Conservation (phyloP, 23 tunicate species). For the Trididemnum clinides region DNA sequence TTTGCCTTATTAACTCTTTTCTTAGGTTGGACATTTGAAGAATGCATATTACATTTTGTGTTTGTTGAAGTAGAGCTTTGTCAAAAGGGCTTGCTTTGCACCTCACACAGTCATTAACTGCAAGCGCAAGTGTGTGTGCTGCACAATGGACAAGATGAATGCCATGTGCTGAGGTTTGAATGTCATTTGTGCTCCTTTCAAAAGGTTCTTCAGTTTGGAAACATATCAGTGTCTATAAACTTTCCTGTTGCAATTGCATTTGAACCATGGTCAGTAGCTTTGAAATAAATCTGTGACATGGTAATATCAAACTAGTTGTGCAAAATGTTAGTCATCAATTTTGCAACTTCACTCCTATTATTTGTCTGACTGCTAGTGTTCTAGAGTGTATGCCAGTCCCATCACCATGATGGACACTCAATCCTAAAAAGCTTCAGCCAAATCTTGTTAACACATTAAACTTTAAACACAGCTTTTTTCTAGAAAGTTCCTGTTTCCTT, state of each 20-base stretch:
- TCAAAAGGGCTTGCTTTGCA: neutral
- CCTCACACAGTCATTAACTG: constrained; percentile 1
- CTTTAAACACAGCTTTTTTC: neutral
- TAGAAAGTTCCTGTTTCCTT: neutral
- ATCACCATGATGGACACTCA: neutral
- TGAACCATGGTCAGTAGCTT: neutral
- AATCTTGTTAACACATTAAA: neutral
- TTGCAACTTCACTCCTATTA: neutral
- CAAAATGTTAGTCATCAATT: neutral
- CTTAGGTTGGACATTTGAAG: no score
- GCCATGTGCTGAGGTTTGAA: neutral
- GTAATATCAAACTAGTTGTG: neutral
- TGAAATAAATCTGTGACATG: neutral
- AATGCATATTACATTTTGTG: no score
- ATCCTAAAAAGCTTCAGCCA: neutral
- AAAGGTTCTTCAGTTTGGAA: neutral
- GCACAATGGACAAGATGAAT: neutral
- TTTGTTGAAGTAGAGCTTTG: neutral
- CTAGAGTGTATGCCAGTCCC: neutral
- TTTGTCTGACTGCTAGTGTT: neutral
- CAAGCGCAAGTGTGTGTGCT: no score
- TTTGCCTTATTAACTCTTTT: no score
- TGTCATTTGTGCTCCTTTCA: neutral
- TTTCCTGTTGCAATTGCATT: neutral
- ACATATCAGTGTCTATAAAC: neutral